Evolutionary conservation across 2,888 invertebrate genomes (phyloP), one percentile per base, ranked within the genome.

Genomic region (Mesorhabditis sp.): DNA sequence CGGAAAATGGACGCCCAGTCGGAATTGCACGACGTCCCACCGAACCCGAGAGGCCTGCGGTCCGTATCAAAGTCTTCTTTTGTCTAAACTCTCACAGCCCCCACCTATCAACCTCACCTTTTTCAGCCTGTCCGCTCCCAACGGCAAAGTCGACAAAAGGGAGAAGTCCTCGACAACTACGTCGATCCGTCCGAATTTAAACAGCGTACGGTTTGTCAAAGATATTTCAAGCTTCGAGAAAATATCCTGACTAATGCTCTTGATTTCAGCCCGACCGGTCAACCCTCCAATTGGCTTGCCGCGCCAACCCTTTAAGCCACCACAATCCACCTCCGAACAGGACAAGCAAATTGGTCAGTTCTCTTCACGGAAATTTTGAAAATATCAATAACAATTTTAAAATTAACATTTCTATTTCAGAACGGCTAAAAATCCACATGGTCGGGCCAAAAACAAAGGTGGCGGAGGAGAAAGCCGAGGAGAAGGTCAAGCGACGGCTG

Each of bases 251-350:
- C 58, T 50, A 50, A 50, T 13, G n/a, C 58, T 50, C 58, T 50
- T n/a, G n/a, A 50, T 13, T 66, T 66, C 13, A 66, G 66, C 66
- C 42, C 66, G 66, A 2, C 67, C 64, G 58, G 67, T 70, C 42
- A 50, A 64, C n/a, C 67, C 70, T 58, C 70, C 70, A 15, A 67
- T 13, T 58, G 70, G 70, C 7, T 15, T 58, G 15, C 44, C n/a
- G 5, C 42, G 70, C 41, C 41, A 28, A 5, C 67, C 70, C 13
- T 70, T 70, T 58, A 28, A 65, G 13, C 67, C 62, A 10, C 70
- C 70, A 10, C 61, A 67, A 28, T 44, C 50, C 62, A 67, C 66
- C 7, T 43, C 63, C 15, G 70, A 70, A 41, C 66, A 70, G n/a
- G 70, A 67, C 28, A 70, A 70, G 45, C 67, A 67, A 43, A 67